These are phyloP conservation scores for Habroteleia sp. DNA, from an alignment of 2,888 invertebrate species.

Conservation along the genomic window DNA sequence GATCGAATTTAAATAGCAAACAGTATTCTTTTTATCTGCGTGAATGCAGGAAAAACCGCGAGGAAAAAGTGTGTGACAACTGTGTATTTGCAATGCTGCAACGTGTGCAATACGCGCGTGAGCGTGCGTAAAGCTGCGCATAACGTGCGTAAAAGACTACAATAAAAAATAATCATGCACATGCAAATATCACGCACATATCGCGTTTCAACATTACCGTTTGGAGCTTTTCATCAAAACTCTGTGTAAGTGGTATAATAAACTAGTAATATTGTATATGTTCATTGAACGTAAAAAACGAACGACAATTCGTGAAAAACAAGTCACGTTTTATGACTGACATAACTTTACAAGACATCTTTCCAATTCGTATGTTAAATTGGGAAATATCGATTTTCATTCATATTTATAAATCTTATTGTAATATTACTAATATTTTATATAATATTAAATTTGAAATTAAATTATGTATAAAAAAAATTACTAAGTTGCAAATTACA, in stretches of 20 bases:
- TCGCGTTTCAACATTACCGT: constrained; percentile 29
- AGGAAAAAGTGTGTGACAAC: constrained; percentile 15
- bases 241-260: constrained; percentile 40
- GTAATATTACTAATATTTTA: background rate
- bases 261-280: constrained; percentile 36
- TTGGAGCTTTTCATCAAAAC: constrained; percentile 36
- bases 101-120: constrained; percentile 59
- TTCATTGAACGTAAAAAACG: constrained; percentile 43
- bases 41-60: background rate
- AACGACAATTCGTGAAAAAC: constrained; percentile 19
- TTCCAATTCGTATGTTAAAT: constrained; percentile 17
- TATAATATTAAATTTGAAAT: too few relatives aligned
- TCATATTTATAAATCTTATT: background rate
- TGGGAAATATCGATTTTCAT: constrained; percentile 2
- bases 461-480: too few relatives aligned
- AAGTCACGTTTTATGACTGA: constrained; percentile 11
- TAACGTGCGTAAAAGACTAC: constrained; percentile 65
- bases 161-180: constrained; percentile 62
- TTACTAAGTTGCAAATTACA: too few relatives aligned
- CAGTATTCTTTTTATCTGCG: background rate
- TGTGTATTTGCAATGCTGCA: constrained; percentile 60
- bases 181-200: constrained; percentile 52
- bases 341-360: constrained; percentile 4
- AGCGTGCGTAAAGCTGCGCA: constrained; percentile 65
- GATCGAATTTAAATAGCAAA: background rate